These are phyloP conservation scores for Drosophila tani DNA, from an alignment of 1,140 invertebrate genomes.

Conservation along the genomic window DNA sequence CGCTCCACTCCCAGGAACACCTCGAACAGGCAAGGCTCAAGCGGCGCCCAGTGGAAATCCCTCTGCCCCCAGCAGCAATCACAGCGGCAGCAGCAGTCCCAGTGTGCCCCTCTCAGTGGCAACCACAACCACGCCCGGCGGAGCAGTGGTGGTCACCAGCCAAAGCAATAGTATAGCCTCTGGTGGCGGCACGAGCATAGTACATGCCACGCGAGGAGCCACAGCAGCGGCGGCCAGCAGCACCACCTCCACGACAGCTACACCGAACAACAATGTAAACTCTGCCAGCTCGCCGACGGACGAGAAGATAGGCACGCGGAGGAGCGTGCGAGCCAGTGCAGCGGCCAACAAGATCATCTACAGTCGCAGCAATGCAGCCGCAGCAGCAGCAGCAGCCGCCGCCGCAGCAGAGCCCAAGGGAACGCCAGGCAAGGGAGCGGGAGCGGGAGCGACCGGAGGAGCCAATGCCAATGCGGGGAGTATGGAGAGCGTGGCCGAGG, in stretches of 20 bases:
- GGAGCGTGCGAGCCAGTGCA: slow-evolving; percentile 76
- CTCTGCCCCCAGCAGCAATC: slow-evolving; percentile 28
- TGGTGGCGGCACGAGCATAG: slow-evolving; percentile 35
- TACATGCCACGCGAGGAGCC: slow-evolving; percentile 73
- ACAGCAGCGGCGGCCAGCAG: slow-evolving; percentile 65
- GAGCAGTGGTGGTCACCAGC: slow-evolving; percentile 30
- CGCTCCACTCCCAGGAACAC: slow-evolving; percentile 13
- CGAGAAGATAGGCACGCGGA: slow-evolving; percentile 80
- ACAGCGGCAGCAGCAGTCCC: slow-evolving; percentile 34
- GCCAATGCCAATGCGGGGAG: slow-evolving; percentile 35
- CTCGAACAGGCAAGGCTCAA: slow-evolving; percentile 52
- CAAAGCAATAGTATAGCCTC: slow-evolving; percentile 27
- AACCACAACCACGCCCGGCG: slow-evolving; percentile 32
- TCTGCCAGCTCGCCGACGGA: slow-evolving; percentile 70
- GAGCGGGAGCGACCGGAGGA: slow-evolving; percentile 12
- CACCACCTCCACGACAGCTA: slow-evolving; percentile 54
- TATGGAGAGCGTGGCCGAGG: slow-evolving; percentile 75
- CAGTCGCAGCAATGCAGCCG: slow-evolving; percentile 63
- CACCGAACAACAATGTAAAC: slow-evolving; percentile 53
- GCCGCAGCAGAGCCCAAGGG: slow-evolving; percentile 58
- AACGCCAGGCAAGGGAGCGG: slow-evolving; percentile 41
- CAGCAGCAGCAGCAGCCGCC: slow-evolving; percentile 64
- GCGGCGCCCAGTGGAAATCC: slow-evolving; percentile 14
- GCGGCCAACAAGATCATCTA: slow-evolving; percentile 83
- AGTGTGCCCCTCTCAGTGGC: slow-evolving; percentile 23